Percentiles rank a stretch among this genome's conserved stretches.
Conservation (phyloP, 2,888 invertebrate genomes). For the Callinectes sapidus region DNA sequence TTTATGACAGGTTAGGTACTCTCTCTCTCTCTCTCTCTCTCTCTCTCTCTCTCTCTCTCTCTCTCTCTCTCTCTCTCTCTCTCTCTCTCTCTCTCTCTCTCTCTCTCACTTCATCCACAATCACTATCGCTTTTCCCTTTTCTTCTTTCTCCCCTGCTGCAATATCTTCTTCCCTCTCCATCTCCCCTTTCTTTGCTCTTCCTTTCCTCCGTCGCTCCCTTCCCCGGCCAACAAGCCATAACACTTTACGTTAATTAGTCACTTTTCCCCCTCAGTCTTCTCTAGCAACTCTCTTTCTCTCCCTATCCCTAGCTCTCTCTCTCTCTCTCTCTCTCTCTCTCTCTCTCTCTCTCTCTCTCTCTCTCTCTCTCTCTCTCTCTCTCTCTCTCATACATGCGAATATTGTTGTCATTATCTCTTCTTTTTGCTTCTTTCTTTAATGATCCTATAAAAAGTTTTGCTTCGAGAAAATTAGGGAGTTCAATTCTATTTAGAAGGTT, state of each 20-base stretch:
- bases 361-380: conserved; percentile 17
- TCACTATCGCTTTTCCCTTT: conserved; percentile 35
- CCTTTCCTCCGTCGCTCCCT: conserved; percentile 16
- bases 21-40: conserved; percentile 1
- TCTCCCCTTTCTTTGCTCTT: conserved; percentile 29
- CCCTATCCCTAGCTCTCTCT: conserved; percentile 48
- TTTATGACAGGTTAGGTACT: not conserved
- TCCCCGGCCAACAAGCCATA: conserved; percentile 52
- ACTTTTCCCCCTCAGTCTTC: conserved; percentile 1
- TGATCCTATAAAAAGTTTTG: conserved; percentile 14
- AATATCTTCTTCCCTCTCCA: conserved; percentile 21
- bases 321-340: conserved; percentile 36
- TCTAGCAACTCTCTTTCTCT: conserved; percentile 54
- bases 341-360: conserved; percentile 17
- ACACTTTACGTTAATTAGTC: conserved; percentile 54
- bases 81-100: not conserved
- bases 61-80: conserved; percentile 28
- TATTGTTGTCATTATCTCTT: conserved; percentile 13
- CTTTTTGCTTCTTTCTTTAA: not conserved
- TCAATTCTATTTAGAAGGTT: not conserved
- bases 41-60: not conserved
- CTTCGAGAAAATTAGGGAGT: not conserved
- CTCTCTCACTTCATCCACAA: conserved; percentile 42
- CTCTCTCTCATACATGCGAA: conserved; percentile 3
- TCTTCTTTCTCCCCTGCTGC: conserved; percentile 27